Evolutionary conservation across 2,113 vertebrate species (phyloP), one percentile per base, ranked within the genome.

Genomic region (Pitta sordida): DNA sequence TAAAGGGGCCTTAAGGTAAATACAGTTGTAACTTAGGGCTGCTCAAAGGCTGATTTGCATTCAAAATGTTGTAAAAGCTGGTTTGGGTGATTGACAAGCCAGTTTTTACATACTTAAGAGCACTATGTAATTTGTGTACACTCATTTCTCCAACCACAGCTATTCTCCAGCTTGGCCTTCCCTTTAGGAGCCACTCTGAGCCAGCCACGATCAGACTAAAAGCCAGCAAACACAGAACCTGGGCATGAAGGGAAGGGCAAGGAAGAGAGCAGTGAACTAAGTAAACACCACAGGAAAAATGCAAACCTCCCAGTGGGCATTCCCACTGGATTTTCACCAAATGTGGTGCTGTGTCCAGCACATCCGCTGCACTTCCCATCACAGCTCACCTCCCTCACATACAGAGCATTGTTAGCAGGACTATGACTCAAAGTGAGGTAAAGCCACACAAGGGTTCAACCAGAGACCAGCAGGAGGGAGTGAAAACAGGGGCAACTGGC

Each of bases 101-200:
- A n/a, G 44, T 71, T 78, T 26, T 18, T 60, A 49, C 16, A 37
- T 37, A 64, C 29, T 19, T 37, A 79, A 74, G 58, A 79, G 53
- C 53, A 82, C 46, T 36, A 9, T 88, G 60, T 78, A 59, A 80
- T 93, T 68, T 69, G 70, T 78, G 32, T 41, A 51, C 21, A 32
- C 30, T 68, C 56, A 77, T 91, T 70, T 85, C 80, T 85, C 55
- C 87, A 80, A 15, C 79, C 89, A 90, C 96, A 93, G 67, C 88
- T 91, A 49, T 67, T 93, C 86, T 68, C 65, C 88, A 75, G 48
- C 24, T 65, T 75, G 91, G 34, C 56, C 11, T 49, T 75, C 69
- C 56, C 84, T 71, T 82, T 13, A 70, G 59, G 93, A 69, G 79
- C 49, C 48, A 78, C 73, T 70, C 55, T 11, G 68, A 91, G 41